Conservation (phyloP, 2,888 invertebrate species). For the Blastobasis adustella region DNA sequence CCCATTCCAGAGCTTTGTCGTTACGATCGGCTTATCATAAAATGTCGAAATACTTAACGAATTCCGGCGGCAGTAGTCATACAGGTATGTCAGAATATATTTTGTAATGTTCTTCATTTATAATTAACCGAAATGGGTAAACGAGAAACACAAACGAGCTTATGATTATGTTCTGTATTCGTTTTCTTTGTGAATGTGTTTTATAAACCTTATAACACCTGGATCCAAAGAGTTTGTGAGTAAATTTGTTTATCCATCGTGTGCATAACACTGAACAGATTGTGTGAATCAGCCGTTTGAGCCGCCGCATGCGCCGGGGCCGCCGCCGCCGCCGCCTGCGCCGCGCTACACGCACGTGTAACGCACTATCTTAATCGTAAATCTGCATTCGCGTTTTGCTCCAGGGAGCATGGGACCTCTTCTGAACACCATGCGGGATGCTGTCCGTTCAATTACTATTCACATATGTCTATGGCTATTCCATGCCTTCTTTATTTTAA, state of each 20-base stretch:
- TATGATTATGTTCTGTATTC: no score
- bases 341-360: not conserved
- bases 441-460: not conserved
- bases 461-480: not conserved
- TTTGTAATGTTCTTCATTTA: no score
- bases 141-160: no score
- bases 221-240: no score
- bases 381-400: not conserved
- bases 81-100: conserved; percentile 2
- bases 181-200: no score
- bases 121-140: no score
- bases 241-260: conserved; percentile 1
- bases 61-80: conserved; percentile 9
- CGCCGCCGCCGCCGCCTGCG: not conserved
- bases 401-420: not conserved
- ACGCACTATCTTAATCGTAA: conserved; percentile 2
- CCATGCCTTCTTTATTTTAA: no score
- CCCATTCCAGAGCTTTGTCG: conserved; percentile 12
- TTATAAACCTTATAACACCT: no score
- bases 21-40: conserved; percentile 22
- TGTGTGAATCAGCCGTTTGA: conserved; percentile 2
- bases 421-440: not conserved
- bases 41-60: conserved; percentile 21
- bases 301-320: not conserved
- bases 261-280: conserved; percentile 4